Base-by-base conservation (phyloP, 1,140 invertebrate species). In the Drosophila baimaii region DNA sequence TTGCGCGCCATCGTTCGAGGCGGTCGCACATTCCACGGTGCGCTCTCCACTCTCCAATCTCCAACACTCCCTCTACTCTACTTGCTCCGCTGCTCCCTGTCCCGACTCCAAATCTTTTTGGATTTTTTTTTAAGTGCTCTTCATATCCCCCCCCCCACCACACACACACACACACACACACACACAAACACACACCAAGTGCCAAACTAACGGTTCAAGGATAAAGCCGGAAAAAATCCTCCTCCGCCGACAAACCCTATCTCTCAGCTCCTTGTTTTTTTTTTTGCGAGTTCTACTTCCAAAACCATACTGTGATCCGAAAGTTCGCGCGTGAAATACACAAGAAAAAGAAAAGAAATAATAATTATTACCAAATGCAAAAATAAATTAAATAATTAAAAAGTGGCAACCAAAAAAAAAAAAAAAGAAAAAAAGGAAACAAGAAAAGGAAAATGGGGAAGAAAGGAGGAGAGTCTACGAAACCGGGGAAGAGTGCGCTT, bases 11-110 rank as follows among this genome's bases (percentile, higher is more conserved):
- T 91, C 76, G 84, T 90, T 64, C 90, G 81, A 81, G 68, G 81
- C 89, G 89, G 89, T 86, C 89, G 89, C 81, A 90, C 79, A 86
- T 71, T 82, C 89, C 89, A 86, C 89, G 89, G 88, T 90, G 74
- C 52, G 78, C 68, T 89, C 17, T 57, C 23, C 49, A 10, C 27
- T 12, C 37, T n/a, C n/a, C n/a, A n/a, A n/a, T n/a, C n/a, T n/a
- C n/a, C n/a, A n/a, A n/a, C n/a, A n/a, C n/a, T 13, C 12, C 41
- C 43, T 39, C 54, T n/a, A 37, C n/a, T 35, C 9, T 27, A 12
- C 19, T 5, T 21, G 27, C 39, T 61, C 29, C 19, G 8, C 27
- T 17, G 7, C 27, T 17, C 25, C 10, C 41, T 47, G n/a, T 25
- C 23, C 37, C 10, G 17, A 27, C 55, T 27, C 8, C 17, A 8